Evolutionary conservation across 2,888 invertebrate genomes (phyloP).

Genomic region (Mellilla xanthometata): DNA sequence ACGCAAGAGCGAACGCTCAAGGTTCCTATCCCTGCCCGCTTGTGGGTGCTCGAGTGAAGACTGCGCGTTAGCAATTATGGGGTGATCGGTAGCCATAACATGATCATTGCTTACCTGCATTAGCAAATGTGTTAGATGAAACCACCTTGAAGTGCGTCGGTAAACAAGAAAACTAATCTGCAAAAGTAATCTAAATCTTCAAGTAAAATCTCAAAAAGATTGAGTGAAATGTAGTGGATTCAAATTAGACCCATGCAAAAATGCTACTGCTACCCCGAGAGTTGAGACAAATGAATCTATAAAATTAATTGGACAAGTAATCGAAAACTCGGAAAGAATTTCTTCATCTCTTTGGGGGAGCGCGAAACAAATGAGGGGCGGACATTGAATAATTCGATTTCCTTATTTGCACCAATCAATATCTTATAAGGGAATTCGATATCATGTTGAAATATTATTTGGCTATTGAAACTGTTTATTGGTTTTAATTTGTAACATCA

Average conservation of each 20-base stretch:
- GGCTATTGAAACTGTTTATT: slow-evolving; percentile 40
- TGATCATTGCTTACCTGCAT: slow-evolving; percentile 15
- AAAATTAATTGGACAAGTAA: slow-evolving; percentile 83
- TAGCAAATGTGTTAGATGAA: not conserved
- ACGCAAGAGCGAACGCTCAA: slow-evolving; percentile 33
- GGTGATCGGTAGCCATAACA: slow-evolving; percentile 23
- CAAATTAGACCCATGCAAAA: slow-evolving; percentile 19
- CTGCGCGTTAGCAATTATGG: slow-evolving; percentile 20
- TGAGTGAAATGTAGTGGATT: slow-evolving; percentile 8
- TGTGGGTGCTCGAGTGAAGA: slow-evolving; percentile 18
- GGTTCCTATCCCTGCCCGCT: slow-evolving; percentile 6
- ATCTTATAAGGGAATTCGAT: slow-evolving; percentile 72
- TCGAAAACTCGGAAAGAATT: slow-evolving; percentile 83
- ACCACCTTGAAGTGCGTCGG: too few relatives aligned
- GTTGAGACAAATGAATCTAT: slow-evolving; percentile 81
- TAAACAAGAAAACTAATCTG: too few relatives aligned
- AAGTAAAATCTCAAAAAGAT: too few relatives aligned
- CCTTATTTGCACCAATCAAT: slow-evolving; percentile 82
- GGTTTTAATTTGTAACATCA: slow-evolving; percentile 9
- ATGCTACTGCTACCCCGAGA: slow-evolving; percentile 35
- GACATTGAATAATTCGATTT: slow-evolving; percentile 83
- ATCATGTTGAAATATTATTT: slow-evolving; percentile 49
- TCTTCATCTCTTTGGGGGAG: slow-evolving; percentile 80
- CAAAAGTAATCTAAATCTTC: too few relatives aligned
- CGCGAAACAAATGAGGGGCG: slow-evolving; percentile 80